Conservation (phyloP, 2,113 vertebrate genomes). For the Platichthys flesus region DNA sequence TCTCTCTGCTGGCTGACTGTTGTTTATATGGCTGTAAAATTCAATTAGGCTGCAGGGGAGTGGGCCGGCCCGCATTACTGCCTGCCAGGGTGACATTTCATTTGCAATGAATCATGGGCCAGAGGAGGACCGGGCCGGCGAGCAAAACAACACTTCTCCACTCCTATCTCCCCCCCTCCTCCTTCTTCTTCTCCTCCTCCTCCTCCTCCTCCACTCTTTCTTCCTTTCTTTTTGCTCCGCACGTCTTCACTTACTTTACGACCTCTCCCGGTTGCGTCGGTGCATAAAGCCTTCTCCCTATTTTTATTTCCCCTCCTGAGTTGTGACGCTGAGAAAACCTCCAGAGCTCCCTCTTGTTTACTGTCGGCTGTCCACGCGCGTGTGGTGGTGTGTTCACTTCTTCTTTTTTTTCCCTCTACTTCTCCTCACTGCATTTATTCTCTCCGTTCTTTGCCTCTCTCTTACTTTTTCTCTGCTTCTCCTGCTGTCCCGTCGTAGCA, state of each 20-base stretch:
- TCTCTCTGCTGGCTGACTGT: slow-evolving; percentile 60
- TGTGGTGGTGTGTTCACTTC: slow-evolving; percentile 8
- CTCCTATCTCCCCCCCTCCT: slow-evolving; percentile 16
- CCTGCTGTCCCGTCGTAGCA: neutral
- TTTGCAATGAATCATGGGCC: slow-evolving; percentile 85
- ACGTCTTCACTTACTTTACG: slow-evolving; percentile 35
- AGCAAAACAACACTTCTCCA: slow-evolving; percentile 55
- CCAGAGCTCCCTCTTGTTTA: slow-evolving; percentile 29
- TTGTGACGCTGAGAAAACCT: slow-evolving; percentile 6
- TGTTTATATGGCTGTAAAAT: slow-evolving; percentile 83
- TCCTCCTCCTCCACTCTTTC: slow-evolving; percentile 2
- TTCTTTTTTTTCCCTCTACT: neutral
- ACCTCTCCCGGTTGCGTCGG: neutral
- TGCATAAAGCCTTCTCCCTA: slow-evolving; percentile 21
- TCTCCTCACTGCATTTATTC: neutral
- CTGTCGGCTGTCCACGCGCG: slow-evolving; percentile 15
- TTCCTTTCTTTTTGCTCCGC: neutral
- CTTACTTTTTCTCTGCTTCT: neutral
- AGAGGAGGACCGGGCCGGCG: slow-evolving; percentile 55
- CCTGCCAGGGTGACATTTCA: slow-evolving; percentile 84
- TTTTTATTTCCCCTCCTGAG: slow-evolving; percentile 22
- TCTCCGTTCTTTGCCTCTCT: neutral
- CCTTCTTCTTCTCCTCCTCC: slow-evolving; percentile 28
- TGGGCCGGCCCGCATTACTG: slow-evolving; percentile 71
- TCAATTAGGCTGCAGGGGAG: slow-evolving; percentile 80